Evolutionary conservation across 2,113 vertebrate genomes (phyloP), one percentile per base, ranked within the genome.

Genomic region (Mungos mungo): DNA sequence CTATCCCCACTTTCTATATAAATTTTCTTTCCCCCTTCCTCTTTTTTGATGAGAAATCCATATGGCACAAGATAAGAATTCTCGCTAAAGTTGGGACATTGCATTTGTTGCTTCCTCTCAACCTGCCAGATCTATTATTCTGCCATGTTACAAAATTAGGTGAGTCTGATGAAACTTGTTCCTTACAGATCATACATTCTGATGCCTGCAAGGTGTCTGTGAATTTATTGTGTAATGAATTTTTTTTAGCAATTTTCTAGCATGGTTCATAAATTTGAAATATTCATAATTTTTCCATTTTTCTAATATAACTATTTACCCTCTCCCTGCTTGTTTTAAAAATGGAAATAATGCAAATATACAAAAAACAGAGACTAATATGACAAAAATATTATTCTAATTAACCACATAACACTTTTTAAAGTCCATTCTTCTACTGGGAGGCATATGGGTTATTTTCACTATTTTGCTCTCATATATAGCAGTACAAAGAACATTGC

Each of bases 161-260:
- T 83, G 93, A 91, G 57, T 88, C 68, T 95, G 72, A 95, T 86
- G 54, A 90, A 47, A 80, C 0, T 2, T 72, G 27, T 11, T 54
- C 14, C n/a, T 80, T 93, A 71, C 14, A 92, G 68, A 50, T 63
- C 45, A 85, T 89, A 83, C 50, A 86, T 88, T 84, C 7, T 89
- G 47, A 76, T 97, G 52, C 31, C 35, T 98, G 88, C 16, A 18
- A 85, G 25, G 85, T 96, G 45, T 94, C 85, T 87, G 77, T 79
- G 27, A 98, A 96, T 88, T 95, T 96, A 97, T 68, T 68, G 60
- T 85, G 35, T 88, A 88, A 88, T 85, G 27, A 77, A 77, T 72
- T 89, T 92, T 50, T 89, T 85, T 14, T 13, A 76, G 83, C 71
- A 90, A 54, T 93, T 95, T 96, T 79, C 82, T 87, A 87, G 8